Base-by-base conservation (phyloP, 2,888 invertebrate genomes). In the Iselma pallidipennis region DNA sequence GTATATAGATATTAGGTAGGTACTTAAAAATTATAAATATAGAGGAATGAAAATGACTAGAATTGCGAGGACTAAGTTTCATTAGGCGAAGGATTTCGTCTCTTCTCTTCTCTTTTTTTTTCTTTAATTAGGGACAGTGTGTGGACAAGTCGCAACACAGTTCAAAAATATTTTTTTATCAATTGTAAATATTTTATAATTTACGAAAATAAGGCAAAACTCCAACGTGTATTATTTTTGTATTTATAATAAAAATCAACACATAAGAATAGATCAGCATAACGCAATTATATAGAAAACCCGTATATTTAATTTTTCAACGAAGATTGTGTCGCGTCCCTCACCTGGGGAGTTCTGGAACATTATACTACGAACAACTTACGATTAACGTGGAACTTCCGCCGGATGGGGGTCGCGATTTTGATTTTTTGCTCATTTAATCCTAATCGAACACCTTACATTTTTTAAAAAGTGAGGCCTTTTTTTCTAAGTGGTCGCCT, bases 391-490 rank as follows among this genome's bases (percentile, higher is more conserved):
- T 69, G 72, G 78, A 79, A 78, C 76, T 61, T 76, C 75, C 73
- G 74, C 76, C 74, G 75, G 79, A 74, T 77, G 77, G 69, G 77
- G 68, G 66, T 68, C 79, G 76, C 74, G 76, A 77, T 80, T 80
- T 81, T 81, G 81, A 81, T 81, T 81, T 80, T 80, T 71, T 79
- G 81, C 81, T 81, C 81, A 80, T 81, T 80, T 79, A 63, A 70
- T 59, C 59, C 60, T 65, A 70, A 64, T 72, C 72, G 72, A 73
- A 76, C 73, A 76, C 73, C 72, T 70, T 71, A 71, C 65, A 66
- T 37, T 60, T 64, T 63, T 61, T 57, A 61, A 65, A 60, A 68
- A 61, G 61, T 57, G 63, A 68, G 63, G 60, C 66, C 66, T 63
- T 55, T 49, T n/a, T n/a, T 59, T 51, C 57, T 57, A 64, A 48